phyloP scores from a whole-genome alignment of 2,888 invertebrate genomes.

The Lithophane leautieri region DNA sequence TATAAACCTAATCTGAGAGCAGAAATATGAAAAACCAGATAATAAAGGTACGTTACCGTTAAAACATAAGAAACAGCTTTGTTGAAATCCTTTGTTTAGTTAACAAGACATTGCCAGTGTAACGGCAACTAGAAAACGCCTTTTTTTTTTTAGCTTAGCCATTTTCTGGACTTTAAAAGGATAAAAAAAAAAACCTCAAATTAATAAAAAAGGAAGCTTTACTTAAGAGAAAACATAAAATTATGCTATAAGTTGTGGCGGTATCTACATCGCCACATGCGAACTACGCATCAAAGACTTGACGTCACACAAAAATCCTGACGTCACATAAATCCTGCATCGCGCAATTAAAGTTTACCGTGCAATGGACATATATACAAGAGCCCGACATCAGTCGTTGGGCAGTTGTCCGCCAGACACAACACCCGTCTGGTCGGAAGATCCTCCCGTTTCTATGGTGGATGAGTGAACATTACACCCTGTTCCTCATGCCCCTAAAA shows the following conservation, averaged over 20 bases:
- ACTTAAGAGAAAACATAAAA: background rate
- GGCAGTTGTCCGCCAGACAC: too few species aligned
- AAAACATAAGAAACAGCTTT: slow-evolving; percentile 34
- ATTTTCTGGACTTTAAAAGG: background rate
- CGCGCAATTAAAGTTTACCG: too few species aligned
- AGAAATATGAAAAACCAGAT: slow-evolving; percentile 49
- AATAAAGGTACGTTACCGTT: slow-evolving; percentile 46
- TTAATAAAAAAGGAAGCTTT: background rate
- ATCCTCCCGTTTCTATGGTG: too few species aligned
- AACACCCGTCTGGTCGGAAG: too few species aligned
- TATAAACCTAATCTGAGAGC: slow-evolving; percentile 47
- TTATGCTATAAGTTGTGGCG: background rate
- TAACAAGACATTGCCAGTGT: slow-evolving; percentile 20
- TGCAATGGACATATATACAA: too few species aligned
- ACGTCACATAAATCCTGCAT: too few species aligned
- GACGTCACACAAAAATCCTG: too few species aligned
- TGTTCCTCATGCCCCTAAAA: too few species aligned
- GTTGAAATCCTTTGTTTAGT: slow-evolving; percentile 37
- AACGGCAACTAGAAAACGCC: background rate
- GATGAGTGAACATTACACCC: too few species aligned
- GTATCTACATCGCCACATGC: too few species aligned
- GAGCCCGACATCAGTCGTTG: too few species aligned
- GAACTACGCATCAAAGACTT: too few species aligned
- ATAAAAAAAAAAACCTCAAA: background rate
- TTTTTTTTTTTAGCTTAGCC: background rate